Percentiles rank a stretch among this genome's conserved stretches.
Evolutionary conservation across 1,140 invertebrate species (phyloP).

Genomic region (Calosoma granatense): DNA sequence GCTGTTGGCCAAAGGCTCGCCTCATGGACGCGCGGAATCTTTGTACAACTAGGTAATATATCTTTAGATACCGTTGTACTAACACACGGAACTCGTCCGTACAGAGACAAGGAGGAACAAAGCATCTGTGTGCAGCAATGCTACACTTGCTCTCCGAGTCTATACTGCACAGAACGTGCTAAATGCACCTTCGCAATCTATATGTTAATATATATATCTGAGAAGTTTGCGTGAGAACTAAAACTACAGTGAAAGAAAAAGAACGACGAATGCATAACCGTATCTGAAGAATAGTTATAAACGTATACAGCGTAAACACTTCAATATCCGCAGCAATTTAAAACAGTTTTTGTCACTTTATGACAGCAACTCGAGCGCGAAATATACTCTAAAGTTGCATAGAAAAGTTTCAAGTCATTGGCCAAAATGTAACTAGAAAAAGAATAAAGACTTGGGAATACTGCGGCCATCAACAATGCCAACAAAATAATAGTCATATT

Average conservation of each 20-base stretch:
- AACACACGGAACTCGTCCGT: too few relatives aligned
- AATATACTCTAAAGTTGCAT: neutral
- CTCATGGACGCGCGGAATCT: neutral
- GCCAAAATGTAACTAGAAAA: neutral
- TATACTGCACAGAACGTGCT: too few relatives aligned
- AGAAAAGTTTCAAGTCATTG: constrained; percentile 7
- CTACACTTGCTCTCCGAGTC: neutral
- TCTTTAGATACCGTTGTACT: too few relatives aligned
- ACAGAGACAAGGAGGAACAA: too few relatives aligned
- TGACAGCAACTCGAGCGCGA: constrained; percentile 15
- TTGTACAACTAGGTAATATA: neutral
- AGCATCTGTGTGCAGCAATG: neutral
- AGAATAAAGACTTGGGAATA: too few relatives aligned
- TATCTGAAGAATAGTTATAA: constrained; percentile 7
- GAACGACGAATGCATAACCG: neutral
- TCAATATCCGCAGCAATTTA: constrained; percentile 2
- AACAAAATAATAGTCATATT: too few relatives aligned
- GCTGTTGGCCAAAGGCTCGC: too few relatives aligned
- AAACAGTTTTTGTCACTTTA: constrained; percentile 19
- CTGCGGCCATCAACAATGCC: too few relatives aligned
- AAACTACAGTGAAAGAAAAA: neutral
- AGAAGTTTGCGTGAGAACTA: neutral
- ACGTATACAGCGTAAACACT: constrained; percentile 2
- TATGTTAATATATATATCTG: constrained; percentile 5
- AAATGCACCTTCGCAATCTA: neutral